phyloP scores from a whole-genome alignment of 2,888 invertebrate species.

The Himalopsyche kuldschensis region DNA sequence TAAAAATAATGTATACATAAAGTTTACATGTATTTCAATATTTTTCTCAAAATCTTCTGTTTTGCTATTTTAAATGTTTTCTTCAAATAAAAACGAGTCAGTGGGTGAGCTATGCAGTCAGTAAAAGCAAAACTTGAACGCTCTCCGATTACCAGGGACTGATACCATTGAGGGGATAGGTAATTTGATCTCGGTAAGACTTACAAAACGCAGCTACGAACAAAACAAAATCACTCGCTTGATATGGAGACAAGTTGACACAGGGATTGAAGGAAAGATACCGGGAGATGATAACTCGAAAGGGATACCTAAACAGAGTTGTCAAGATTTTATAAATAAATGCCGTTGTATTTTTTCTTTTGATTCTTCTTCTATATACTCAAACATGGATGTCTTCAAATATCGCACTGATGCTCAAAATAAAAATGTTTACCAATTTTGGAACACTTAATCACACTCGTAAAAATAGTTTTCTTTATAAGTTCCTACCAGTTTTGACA shows the following conservation, averaged over 20 bases:
- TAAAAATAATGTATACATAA: no score
- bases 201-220: constrained; percentile 26
- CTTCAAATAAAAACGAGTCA: background rate
- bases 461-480: no score
- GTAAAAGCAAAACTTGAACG: background rate
- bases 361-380: no score
- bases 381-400: no score
- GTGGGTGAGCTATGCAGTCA: constrained; percentile 2
- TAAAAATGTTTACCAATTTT: no score
- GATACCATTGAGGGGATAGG: constrained; percentile 26
- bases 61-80: background rate
- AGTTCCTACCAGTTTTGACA: no score
- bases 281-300: background rate
- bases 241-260: constrained; percentile 25
- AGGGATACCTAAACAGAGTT: background rate
- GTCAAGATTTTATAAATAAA: background rate
- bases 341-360: background rate
- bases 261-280: background rate
- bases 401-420: no score
- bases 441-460: no score
- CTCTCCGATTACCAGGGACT: constrained; percentile 19
- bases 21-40: no score
- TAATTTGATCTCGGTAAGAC: constrained; percentile 29
- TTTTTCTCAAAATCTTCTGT: no score
- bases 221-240: constrained; percentile 5